Conservation (phyloP, 1,140 invertebrate species). For the Cotesia chilonis region DNA sequence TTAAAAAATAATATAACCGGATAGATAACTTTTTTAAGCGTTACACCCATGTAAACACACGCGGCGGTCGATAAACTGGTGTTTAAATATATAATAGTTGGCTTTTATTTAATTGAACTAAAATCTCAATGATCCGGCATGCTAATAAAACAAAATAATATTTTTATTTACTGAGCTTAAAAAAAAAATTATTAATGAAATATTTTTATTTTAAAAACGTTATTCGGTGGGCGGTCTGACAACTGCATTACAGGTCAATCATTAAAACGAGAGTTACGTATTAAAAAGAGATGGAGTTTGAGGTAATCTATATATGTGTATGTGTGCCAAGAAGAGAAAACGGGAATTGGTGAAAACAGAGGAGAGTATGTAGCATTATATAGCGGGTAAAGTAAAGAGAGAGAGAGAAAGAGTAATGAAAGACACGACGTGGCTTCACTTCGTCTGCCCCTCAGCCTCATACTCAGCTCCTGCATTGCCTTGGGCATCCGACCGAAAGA, state of each 20-base stretch:
- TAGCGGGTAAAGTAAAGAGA: constrained; percentile 2
- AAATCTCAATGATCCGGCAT: too few relatives aligned
- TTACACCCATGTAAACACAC: too few relatives aligned
- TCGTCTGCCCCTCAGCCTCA: constrained; percentile 12
- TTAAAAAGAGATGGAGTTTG: too few relatives aligned
- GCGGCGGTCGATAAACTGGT: too few relatives aligned
- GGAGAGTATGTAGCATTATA: too few relatives aligned
- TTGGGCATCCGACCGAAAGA: constrained; percentile 22
- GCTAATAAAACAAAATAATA: too few relatives aligned
- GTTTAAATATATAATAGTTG: background rate
- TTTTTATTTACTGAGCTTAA: too few relatives aligned
- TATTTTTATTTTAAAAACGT: background rate
- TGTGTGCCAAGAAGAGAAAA: background rate
- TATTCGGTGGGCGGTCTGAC: background rate
- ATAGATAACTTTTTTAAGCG: too few relatives aligned
- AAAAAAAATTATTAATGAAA: background rate
- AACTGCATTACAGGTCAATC: constrained; percentile 33
- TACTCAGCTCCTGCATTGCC: constrained; percentile 4
- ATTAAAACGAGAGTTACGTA: constrained; percentile 29
- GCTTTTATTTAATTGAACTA: too few relatives aligned
- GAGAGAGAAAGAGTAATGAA: constrained; percentile 36
- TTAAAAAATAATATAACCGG: too few relatives aligned
- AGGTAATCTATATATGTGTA: background rate
- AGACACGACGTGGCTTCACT: constrained; percentile 34
- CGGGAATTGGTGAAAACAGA: constrained; percentile 17